A percentile compares a stretch with the other conserved stretches of the same genome.
phyloP scores from a whole-genome alignment of 1,140 invertebrate genomes.

The Drosophila jambulina region DNA sequence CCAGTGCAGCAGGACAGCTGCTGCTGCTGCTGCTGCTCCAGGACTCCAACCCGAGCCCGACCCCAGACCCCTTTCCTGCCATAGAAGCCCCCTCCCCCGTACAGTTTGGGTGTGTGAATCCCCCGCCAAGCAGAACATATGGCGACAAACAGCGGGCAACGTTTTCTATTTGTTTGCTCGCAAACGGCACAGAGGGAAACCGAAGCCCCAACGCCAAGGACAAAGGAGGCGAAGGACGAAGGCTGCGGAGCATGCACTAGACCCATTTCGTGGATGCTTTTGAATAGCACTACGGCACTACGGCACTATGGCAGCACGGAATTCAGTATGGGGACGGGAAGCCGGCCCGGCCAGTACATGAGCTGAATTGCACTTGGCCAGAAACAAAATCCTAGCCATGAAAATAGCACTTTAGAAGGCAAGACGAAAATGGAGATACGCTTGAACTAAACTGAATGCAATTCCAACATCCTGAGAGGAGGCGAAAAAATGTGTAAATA shows the following conservation, averaged over 20 bases:
- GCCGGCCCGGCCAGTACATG: conserved; percentile 7
- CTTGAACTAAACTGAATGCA: conserved; percentile 15
- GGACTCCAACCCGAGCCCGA: conserved; percentile 9
- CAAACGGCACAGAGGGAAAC: conserved; percentile 40
- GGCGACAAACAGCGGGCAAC: conserved; percentile 55
- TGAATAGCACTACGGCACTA: conserved; percentile 13
- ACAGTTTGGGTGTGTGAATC: not conserved
- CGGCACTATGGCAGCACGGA: not conserved
- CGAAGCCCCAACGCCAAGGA: conserved; percentile 32
- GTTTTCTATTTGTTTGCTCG: conserved; percentile 67
- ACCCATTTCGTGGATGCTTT: conserved; percentile 62
- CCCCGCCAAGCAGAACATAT: conserved; percentile 20
- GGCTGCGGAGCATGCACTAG: conserved; percentile 70
- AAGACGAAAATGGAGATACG: conserved; percentile 15
- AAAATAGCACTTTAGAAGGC: conserved; percentile 18
- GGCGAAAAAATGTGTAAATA: not conserved
- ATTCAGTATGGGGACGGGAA: not conserved
- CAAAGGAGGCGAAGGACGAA: conserved; percentile 42
- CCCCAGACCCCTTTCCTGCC: not conserved
- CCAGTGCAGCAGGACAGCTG: conserved; percentile 49
- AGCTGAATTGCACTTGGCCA: conserved; percentile 43
- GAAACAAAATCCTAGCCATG: conserved; percentile 14
- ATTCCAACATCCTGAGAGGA: not conserved
- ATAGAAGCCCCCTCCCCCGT: not conserved
- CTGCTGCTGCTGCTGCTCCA: conserved; percentile 41